A percentile compares a stretch with the other conserved stretches of the same genome.
phyloP scores from a whole-genome alignment of 53 echinoderm and acorn worm species.

The Luidia sarsii region DNA sequence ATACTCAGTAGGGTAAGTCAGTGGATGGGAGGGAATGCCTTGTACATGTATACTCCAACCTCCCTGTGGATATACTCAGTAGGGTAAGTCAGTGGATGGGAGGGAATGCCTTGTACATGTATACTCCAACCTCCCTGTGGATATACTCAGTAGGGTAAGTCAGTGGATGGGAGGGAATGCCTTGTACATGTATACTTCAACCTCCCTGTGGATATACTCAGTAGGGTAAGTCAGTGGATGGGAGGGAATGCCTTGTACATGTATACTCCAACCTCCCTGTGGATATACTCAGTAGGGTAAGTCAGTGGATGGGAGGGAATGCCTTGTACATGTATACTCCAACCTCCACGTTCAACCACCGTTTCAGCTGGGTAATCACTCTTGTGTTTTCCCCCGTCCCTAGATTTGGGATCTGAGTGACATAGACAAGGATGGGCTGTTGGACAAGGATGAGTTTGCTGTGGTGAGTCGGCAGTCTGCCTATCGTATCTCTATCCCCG shows the following conservation, averaged over 20 bases:
- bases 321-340: not conserved
- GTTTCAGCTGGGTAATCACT: constrained; percentile 69
- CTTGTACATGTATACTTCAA: constrained; percentile 92
- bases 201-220: constrained; percentile 84
- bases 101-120: constrained; percentile 59
- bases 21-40: constrained; percentile 7
- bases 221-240: constrained; percentile 71
- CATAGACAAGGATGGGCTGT: constrained; percentile 90
- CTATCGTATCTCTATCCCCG: too few species aligned
- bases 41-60: constrained; percentile 96
- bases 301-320: not conserved
- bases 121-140: constrained; percentile 96
- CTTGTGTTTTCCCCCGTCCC: constrained; percentile 48
- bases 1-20: constrained; percentile 88
- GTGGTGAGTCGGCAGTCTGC: constrained; percentile 97
- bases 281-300: constrained; percentile 93
- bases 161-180: not conserved
- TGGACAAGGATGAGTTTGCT: constrained; percentile 95
- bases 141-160: constrained; percentile 93
- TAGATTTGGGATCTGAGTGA: constrained; percentile 99
- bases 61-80: constrained; percentile 91
- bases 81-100: constrained; percentile 65
- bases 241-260: constrained; percentile 45
- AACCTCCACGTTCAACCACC: constrained; percentile 80
- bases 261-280: constrained; percentile 97